These are phyloP conservation scores for Nasonia oneida DNA, from an alignment of 2,888 invertebrate genomes.

Conservation along the genomic window DNA sequence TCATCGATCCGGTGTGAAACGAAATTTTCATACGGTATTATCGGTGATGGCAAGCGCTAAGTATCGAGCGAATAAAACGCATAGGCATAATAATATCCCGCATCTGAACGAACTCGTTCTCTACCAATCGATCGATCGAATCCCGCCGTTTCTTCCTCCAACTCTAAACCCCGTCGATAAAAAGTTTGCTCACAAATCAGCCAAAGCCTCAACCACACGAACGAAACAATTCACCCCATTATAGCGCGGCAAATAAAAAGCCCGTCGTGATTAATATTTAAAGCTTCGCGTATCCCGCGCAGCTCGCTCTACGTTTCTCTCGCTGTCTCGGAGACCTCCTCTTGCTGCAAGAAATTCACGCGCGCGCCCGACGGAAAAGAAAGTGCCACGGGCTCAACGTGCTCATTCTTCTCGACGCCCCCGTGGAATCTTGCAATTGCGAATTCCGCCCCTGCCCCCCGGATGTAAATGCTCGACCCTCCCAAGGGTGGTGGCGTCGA, in stretches of 20 bases:
- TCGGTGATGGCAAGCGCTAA: not conserved
- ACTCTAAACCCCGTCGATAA: no score
- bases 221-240: not conserved
- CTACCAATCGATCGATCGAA: no score
- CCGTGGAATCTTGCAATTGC: slow-evolving; percentile 74
- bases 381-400: slow-evolving; percentile 48
- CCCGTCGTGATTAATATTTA: slow-evolving; percentile 34
- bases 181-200: no score
- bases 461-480: slow-evolving; percentile 69
- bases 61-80: not conserved
- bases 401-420: slow-evolving; percentile 48
- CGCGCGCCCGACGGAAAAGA: slow-evolving; percentile 25
- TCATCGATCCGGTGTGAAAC: not conserved
- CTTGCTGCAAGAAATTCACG: not conserved
- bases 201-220: no score
- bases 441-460: slow-evolving; percentile 69
- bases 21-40: not conserved
- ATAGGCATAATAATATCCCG: not conserved
- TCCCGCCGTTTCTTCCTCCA: no score
- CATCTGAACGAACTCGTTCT: no score
- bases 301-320: not conserved
- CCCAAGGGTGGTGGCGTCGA: slow-evolving; percentile 24
- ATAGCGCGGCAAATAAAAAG: not conserved
- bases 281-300: not conserved
- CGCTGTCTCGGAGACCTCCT: not conserved